These are phyloP conservation scores for Phengaris arion DNA, from an alignment of 2,888 invertebrate species.

Conservation along the genomic window DNA sequence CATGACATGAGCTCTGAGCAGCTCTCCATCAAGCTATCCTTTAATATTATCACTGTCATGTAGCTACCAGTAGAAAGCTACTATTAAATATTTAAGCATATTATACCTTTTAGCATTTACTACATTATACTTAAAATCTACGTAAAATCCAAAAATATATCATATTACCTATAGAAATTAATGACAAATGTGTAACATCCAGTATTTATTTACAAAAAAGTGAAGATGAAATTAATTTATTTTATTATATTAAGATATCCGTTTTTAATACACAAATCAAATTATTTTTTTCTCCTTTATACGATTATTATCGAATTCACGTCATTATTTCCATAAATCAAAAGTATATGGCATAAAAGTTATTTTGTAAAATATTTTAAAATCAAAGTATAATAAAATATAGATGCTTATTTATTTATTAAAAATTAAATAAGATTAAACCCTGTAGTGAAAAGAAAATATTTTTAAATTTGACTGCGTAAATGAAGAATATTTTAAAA, in stretches of 20 bases:
- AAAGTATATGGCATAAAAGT: background rate
- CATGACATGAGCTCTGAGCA: background rate
- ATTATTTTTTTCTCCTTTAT: background rate
- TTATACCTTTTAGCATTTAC: background rate
- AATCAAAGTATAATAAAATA: background rate
- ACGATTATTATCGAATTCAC: background rate
- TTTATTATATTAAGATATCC: background rate
- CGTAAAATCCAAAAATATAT: background rate
- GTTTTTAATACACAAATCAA: background rate
- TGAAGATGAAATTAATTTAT: background rate
- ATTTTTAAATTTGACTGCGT: no score
- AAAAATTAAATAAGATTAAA: background rate
- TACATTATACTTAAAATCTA: background rate
- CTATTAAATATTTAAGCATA: background rate
- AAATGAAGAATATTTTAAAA: background rate
- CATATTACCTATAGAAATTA: background rate
- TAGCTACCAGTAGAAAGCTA: background rate
- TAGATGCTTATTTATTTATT: conserved; percentile 4
- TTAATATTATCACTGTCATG: background rate
- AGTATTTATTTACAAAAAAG: background rate
- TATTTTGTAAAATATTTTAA: conserved; percentile 5
- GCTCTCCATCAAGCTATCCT: background rate
- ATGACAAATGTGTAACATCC: background rate
- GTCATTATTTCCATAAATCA: conserved; percentile 2
- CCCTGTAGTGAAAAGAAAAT: background rate